phyloP scores from a whole-genome alignment of 1,140 invertebrate genomes.

The Formica exsecta region DNA sequence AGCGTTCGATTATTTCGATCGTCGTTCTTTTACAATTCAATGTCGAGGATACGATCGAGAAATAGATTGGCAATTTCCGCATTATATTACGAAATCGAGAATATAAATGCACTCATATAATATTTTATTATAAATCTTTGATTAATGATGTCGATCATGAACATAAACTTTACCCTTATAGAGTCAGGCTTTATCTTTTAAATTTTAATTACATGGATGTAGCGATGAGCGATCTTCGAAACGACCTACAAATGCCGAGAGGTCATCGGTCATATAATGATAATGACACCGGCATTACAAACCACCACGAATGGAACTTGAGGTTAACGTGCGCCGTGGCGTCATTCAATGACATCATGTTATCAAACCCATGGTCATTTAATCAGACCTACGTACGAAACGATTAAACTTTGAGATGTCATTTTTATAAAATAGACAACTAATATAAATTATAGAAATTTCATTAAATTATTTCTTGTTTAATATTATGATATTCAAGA shows the following conservation, averaged over 20 bases:
- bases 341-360: constrained; percentile 1
- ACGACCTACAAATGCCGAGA: background rate
- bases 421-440: background rate
- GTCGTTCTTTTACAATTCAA: constrained; percentile 38
- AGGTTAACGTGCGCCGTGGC: constrained; percentile 39
- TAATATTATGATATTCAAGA: constrained; percentile 5
- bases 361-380: no score
- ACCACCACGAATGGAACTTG: background rate
- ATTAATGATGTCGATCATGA: background rate
- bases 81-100: background rate
- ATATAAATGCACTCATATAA: background rate
- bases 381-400: background rate
- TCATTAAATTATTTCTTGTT: background rate
- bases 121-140: background rate
- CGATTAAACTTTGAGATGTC: background rate
- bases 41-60: constrained; percentile 53
- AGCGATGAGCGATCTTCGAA: background rate
- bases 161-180: background rate
- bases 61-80: background rate
- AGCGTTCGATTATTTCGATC: constrained; percentile 9
- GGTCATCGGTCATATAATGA: background rate
- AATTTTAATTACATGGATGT: background rate
- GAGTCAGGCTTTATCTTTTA: background rate
- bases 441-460: background rate
- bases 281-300: background rate